These are phyloP conservation scores for Peromyscus melanophrys DNA, from an alignment of 2,797 vertebrate genomes.

Conservation along the genomic window DNA sequence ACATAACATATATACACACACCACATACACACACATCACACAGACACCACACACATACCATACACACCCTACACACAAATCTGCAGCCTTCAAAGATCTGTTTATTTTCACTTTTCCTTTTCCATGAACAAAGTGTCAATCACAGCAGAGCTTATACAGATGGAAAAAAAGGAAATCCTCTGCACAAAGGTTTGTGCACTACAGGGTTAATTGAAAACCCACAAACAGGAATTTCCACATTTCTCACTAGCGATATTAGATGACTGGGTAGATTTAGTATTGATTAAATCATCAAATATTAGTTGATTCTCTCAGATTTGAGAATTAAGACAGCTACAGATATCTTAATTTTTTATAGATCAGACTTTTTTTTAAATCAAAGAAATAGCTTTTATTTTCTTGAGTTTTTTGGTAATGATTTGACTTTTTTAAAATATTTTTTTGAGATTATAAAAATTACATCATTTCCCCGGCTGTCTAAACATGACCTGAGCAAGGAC, in stretches of 20 bases:
- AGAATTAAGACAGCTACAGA: not conserved
- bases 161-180: not conserved
- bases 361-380: not conserved
- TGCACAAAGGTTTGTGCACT: not conserved
- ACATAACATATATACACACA: not conserved
- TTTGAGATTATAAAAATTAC: not conserved
- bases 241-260: not conserved
- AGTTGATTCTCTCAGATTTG: not conserved
- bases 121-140: not conserved
- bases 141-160: not conserved
- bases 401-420: not conserved
- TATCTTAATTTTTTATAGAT: not conserved
- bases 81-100: not conserved
- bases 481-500: not conserved
- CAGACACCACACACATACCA: not conserved
- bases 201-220: conserved; percentile 9
- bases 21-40: not conserved
- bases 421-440: not conserved
- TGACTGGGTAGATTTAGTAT: not conserved
- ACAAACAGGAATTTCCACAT: not conserved
- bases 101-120: conserved; percentile 3
- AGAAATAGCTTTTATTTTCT: not conserved
- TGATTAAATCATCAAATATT: conserved; percentile 15
- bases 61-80: not conserved
- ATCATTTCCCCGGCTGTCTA: not conserved